These are phyloP conservation scores for Carterocephalus palaemon DNA, from an alignment of 2,888 invertebrate genomes.

Conservation along the genomic window DNA sequence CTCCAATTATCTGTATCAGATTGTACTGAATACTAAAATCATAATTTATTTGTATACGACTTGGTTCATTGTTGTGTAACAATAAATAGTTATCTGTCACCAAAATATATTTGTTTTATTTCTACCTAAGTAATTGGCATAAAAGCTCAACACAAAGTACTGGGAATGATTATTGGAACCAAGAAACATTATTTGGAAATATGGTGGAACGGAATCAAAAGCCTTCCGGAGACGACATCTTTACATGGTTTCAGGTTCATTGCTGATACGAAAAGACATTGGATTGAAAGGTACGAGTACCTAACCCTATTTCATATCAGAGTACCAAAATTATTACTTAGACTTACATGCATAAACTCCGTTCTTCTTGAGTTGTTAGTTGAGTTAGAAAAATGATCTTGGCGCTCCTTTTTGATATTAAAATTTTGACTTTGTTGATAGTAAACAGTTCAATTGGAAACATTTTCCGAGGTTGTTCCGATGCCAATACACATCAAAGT, in stretches of 20 bases:
- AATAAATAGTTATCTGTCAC: slow-evolving; percentile 13
- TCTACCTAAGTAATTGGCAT: neutral
- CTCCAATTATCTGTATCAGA: slow-evolving; percentile 9
- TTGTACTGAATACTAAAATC: slow-evolving; percentile 5
- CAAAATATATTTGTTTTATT: slow-evolving; percentile 3
- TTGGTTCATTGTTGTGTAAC: slow-evolving; percentile 1
- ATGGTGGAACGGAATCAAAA: slow-evolving; percentile 72
- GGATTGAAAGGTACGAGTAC: slow-evolving; percentile 81
- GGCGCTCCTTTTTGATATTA: too few relatives aligned
- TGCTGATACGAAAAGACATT: slow-evolving; percentile 80
- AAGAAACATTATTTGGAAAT: slow-evolving; percentile 56
- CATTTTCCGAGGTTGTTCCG: too few relatives aligned
- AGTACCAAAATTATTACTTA: too few relatives aligned
- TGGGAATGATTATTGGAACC: slow-evolving; percentile 44
- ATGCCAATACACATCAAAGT: too few relatives aligned
- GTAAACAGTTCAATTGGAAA: too few relatives aligned
- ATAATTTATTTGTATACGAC: slow-evolving; percentile 12
- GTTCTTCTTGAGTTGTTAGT: too few relatives aligned
- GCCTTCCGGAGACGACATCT: slow-evolving; percentile 71
- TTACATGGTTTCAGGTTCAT: slow-evolving; percentile 83
- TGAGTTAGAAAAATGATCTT: too few relatives aligned
- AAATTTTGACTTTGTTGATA: too few relatives aligned
- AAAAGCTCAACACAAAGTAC: neutral
- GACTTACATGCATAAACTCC: too few relatives aligned
- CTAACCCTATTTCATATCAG: too few relatives aligned